Evolutionary conservation across 2,113 vertebrate species (phyloP).

Genomic region (Hippocampus comes): DNA sequence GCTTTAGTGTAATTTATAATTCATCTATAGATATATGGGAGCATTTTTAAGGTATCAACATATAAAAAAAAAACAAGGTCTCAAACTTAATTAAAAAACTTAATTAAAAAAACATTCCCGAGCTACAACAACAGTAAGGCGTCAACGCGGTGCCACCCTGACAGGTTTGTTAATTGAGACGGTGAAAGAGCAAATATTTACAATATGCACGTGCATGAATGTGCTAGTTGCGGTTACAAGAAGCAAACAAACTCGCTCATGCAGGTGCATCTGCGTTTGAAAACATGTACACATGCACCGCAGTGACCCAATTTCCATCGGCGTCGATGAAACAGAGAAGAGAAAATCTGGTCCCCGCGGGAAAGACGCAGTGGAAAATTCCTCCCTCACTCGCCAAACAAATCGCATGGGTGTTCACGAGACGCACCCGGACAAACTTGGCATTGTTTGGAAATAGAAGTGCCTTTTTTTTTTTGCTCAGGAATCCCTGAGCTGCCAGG

Average conservation of each 20-base stretch:
- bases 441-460: conserved; percentile 49
- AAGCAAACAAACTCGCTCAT: neutral
- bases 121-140: neutral
- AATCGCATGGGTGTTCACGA: conserved; percentile 26
- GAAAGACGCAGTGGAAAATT: conserved; percentile 54
- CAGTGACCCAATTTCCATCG: conserved; percentile 53
- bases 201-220: neutral
- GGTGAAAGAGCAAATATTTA: neutral
- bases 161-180: neutral
- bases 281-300: conserved; percentile 17
- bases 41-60: neutral
- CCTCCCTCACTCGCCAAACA: conserved; percentile 46
- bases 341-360: conserved; percentile 33
- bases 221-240: neutral
- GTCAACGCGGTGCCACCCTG: neutral
- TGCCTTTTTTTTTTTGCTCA: conserved; percentile 12
- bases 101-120: neutral
- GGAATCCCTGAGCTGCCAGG: conserved; percentile 30
- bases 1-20: conserved; percentile 1
- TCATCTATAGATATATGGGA: neutral
- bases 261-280: conserved; percentile 8
- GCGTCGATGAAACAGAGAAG: conserved; percentile 48
- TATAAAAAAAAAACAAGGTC: too few relatives aligned
- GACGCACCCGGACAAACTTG: conserved; percentile 44
- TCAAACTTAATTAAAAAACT: too few relatives aligned